Conservation (phyloP, 2,113 vertebrate genomes). For the Mustela nigripes region DNA sequence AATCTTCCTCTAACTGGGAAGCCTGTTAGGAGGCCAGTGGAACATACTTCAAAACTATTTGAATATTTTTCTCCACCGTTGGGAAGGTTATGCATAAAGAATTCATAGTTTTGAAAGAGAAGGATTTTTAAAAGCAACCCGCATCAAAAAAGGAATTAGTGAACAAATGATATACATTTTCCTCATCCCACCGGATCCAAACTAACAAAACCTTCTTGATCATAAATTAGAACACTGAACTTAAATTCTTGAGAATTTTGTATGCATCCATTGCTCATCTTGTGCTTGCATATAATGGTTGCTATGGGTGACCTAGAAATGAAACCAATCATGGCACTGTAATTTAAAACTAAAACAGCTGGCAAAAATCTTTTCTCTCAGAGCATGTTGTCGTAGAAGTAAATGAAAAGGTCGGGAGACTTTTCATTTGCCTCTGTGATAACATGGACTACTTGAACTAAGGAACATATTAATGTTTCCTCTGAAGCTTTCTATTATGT, state of each 20-base stretch:
- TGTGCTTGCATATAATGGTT: constrained; percentile 83
- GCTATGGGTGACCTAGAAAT: constrained; percentile 87
- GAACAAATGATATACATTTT: constrained; percentile 25
- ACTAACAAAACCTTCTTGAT: background rate
- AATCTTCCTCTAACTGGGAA: background rate
- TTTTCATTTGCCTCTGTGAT: constrained; percentile 88
- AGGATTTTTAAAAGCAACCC: background rate
- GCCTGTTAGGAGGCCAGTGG: background rate
- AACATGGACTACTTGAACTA: constrained; percentile 85
- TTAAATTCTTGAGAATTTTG: constrained; percentile 79
- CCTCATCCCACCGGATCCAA: background rate
- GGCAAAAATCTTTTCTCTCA: constrained; percentile 86
- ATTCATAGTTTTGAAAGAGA: background rate
- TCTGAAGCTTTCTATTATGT: constrained; percentile 86
- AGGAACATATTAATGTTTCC: constrained; percentile 87
- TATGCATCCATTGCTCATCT: constrained; percentile 64
- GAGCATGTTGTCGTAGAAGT: constrained; percentile 85
- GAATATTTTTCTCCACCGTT: background rate
- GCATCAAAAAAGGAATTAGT: background rate
- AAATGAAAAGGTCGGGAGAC: constrained; percentile 89
- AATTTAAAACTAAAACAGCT: constrained; percentile 90
- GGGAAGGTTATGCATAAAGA: background rate
- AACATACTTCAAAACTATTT: background rate
- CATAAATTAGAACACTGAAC: constrained; percentile 75
- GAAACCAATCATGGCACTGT: constrained; percentile 86